A percentile compares a stretch with the other conserved stretches of the same genome.
Evolutionary conservation across 2,797 vertebrate species (phyloP).

Genomic region (Odontamblyopus rebecca): DNA sequence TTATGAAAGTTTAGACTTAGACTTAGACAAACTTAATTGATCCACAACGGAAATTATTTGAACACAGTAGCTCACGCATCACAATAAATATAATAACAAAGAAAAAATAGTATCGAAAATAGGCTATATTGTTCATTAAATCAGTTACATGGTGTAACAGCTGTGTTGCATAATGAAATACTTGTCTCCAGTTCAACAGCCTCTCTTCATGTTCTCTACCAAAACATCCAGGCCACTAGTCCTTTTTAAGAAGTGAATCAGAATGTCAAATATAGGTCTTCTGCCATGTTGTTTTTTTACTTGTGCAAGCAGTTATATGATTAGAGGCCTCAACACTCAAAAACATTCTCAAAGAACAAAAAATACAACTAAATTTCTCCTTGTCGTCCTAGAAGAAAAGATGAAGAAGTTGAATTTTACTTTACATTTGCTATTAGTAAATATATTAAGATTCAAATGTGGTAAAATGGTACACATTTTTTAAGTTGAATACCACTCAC

Average conservation of each 20-base stretch:
- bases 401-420: background rate
- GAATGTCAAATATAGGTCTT: slow-evolving; percentile 4
- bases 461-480: background rate
- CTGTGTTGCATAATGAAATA: background rate
- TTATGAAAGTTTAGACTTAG: too few species aligned
- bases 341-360: background rate
- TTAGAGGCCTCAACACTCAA: background rate
- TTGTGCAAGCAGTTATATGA: background rate
- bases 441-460: background rate
- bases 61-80: too few species aligned
- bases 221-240: background rate
- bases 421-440: background rate
- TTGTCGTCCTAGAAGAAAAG: background rate
- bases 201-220: background rate
- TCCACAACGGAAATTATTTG: too few species aligned
- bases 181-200: background rate
- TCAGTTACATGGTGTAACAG: background rate
- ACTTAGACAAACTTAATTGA: too few species aligned
- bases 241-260: background rate
- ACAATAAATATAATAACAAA: too few species aligned
- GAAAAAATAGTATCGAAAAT: too few species aligned
- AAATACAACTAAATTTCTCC: background rate
- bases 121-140: background rate
- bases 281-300: background rate
- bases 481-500: background rate